phyloP scores from a whole-genome alignment of 2,888 invertebrate genomes.

The Melanchra persicariae region DNA sequence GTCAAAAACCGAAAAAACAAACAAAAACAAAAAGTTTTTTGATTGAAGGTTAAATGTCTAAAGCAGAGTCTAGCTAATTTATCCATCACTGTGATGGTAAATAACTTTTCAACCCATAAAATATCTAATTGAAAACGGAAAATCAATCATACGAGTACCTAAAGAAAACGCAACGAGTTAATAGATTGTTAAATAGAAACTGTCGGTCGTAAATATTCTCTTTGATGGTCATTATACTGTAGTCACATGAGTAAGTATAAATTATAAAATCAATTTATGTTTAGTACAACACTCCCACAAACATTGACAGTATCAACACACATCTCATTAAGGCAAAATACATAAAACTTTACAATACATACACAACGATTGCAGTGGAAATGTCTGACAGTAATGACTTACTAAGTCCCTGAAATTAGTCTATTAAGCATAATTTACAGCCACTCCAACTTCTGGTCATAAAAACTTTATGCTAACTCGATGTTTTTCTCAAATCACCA shows the following conservation, averaged over 20 bases:
- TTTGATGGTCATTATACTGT: neutral
- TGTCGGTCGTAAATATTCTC: neutral
- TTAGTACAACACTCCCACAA: slow-evolving; percentile 6
- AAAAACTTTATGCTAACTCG: slow-evolving; percentile 59
- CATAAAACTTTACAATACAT: slow-evolving; percentile 44
- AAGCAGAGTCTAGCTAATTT: neutral
- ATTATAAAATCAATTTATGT: neutral
- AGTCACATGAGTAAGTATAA: neutral
- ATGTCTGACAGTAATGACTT: slow-evolving; percentile 49
- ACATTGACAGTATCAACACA: slow-evolving; percentile 3
- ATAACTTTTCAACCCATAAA: neutral
- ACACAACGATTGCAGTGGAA: slow-evolving; percentile 36
- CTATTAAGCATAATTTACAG: slow-evolving; percentile 59
- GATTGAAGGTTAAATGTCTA: neutral
- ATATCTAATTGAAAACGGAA: neutral
- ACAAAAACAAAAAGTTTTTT: too few relatives aligned
- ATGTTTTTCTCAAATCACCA: slow-evolving; percentile 39
- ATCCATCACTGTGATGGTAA: neutral
- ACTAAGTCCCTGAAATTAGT: slow-evolving; percentile 58
- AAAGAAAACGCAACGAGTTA: neutral
- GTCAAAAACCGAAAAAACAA: too few relatives aligned
- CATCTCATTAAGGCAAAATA: slow-evolving; percentile 25
- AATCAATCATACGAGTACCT: neutral
- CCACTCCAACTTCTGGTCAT: slow-evolving; percentile 37
- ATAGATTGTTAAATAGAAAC: neutral